These are phyloP conservation scores for Rostratula benghalensis DNA, from an alignment of 2,113 vertebrate genomes.

Conservation along the genomic window DNA sequence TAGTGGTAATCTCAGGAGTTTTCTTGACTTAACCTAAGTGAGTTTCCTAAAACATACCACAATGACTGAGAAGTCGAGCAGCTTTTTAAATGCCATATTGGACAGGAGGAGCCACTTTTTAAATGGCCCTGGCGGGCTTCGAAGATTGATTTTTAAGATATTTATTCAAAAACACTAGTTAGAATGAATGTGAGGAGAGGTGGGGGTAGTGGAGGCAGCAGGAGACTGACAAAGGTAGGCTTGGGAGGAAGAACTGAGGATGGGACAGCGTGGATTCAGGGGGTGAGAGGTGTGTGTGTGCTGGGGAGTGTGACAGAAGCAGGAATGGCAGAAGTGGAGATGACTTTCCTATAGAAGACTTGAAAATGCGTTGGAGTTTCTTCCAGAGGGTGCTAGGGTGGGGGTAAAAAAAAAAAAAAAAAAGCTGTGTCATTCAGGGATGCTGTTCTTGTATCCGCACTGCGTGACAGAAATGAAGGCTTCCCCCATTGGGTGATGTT, in stretches of 20 bases:
- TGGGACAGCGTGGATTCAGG: neutral
- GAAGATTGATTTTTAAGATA: neutral
- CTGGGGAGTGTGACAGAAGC: neutral
- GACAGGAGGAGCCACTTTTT: neutral
- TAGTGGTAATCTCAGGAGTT: neutral
- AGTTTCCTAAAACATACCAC: neutral
- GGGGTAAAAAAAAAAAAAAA: neutral
- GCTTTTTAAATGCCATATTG: neutral
- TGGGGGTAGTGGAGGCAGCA: neutral
- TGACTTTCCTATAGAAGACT: neutral
- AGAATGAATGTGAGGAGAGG: neutral
- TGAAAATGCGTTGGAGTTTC: neutral
- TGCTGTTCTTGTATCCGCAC: neutral
- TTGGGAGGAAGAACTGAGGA: neutral
- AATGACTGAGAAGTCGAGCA: neutral
- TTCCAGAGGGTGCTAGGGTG: slow-evolving; percentile 18
- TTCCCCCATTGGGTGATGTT: neutral
- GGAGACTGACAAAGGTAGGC: neutral
- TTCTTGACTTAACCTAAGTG: neutral
- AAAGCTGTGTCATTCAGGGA: neutral
- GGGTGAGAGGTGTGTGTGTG: neutral
- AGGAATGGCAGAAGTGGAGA: neutral
- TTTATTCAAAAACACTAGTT: neutral
- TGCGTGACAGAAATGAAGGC: neutral
- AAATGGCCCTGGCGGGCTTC: neutral